phyloP scores from a whole-genome alignment of 2,888 invertebrate genomes.

The Noctua comes region DNA sequence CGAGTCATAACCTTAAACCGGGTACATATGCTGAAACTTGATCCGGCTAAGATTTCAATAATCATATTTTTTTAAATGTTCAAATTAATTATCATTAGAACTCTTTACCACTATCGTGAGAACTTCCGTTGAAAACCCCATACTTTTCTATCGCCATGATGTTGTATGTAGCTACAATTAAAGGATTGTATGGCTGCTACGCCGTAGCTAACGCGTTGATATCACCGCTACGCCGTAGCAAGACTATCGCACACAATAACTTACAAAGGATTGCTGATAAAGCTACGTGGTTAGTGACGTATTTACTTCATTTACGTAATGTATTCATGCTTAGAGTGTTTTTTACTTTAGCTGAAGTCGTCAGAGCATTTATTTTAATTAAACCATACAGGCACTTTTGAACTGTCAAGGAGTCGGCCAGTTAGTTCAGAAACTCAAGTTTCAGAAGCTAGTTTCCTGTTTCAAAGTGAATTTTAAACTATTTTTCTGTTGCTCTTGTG shows the following conservation, averaged over 20 bases:
- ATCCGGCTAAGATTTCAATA: no score
- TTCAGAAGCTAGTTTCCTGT: not conserved
- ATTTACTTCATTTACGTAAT: not conserved
- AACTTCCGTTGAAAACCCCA: not conserved
- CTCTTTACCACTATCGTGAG: not conserved
- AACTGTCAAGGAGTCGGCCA: not conserved
- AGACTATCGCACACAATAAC: not conserved
- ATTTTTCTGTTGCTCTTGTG: not conserved
- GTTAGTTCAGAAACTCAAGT: conserved; percentile 5
- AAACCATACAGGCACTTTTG: not conserved
- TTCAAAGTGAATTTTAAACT: not conserved
- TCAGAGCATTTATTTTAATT: not conserved
- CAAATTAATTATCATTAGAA: no score
- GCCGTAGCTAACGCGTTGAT: conserved; percentile 13
- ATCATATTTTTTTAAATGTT: no score
- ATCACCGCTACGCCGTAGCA: conserved; percentile 27
- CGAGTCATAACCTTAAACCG: no score
- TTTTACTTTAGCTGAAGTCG: not conserved
- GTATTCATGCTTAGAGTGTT: no score
- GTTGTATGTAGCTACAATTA: not conserved
- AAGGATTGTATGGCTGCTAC: conserved; percentile 9
- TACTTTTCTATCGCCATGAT: not conserved
- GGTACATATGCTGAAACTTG: no score
- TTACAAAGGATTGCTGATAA: not conserved
- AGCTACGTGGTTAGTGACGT: not conserved